Conservation (phyloP, 2,888 invertebrate genomes). For the Zaprionus bogoriensis region DNA sequence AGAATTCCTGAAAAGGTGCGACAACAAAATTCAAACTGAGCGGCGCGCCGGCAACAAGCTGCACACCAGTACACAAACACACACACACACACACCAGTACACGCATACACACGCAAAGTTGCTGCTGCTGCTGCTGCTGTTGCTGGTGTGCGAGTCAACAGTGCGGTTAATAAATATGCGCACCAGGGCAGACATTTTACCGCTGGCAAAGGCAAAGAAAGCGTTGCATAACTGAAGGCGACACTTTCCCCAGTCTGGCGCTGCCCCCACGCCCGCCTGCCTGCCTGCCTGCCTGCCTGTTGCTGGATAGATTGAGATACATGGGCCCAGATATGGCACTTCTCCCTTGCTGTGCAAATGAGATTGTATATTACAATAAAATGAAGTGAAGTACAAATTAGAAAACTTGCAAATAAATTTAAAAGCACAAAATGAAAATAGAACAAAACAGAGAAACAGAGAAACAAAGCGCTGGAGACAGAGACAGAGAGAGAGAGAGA, state of each 20-base stretch:
- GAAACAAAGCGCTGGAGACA: constrained; percentile 12
- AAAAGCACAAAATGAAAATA: constrained; percentile 66
- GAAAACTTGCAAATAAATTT: constrained; percentile 80
- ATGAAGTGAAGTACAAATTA: constrained; percentile 80
- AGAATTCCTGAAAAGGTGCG: constrained; percentile 80
- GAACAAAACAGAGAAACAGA: constrained; percentile 24
- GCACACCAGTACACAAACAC: constrained; percentile 56
- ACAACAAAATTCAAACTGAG: constrained; percentile 72
- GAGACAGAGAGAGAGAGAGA: constrained; percentile 10
- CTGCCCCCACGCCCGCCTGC: background rate
- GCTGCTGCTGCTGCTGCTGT: constrained; percentile 9
- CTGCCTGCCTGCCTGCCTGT: constrained; percentile 41
- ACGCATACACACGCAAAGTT: constrained; percentile 19
- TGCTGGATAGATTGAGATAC: constrained; percentile 59
- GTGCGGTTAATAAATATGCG: constrained; percentile 75
- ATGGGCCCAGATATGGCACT: constrained; percentile 44
- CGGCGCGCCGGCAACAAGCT: constrained; percentile 42
- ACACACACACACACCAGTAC: constrained; percentile 66
- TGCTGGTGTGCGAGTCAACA: constrained; percentile 66
- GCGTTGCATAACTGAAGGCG: constrained; percentile 60
- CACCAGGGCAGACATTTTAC: constrained; percentile 56
- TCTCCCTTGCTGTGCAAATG: constrained; percentile 64
- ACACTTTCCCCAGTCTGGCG: constrained; percentile 11
- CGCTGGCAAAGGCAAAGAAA: constrained; percentile 42
- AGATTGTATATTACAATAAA: constrained; percentile 79